Percentiles rank a stretch among this genome's conserved stretches.
phyloP scores from a whole-genome alignment of 2,888 invertebrate species.

The Microplitis manilae region DNA sequence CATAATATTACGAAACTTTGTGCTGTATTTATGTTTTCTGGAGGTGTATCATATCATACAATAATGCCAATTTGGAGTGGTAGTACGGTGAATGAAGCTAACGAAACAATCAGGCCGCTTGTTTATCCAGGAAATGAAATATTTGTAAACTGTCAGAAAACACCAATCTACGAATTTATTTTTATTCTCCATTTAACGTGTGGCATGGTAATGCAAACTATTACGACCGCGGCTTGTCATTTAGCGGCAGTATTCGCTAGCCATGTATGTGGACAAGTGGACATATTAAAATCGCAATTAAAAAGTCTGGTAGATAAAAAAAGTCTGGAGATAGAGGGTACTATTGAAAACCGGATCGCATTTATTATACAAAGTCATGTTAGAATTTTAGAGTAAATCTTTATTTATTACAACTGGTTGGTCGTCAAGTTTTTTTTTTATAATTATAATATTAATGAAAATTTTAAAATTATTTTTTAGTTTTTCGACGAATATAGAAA shows the following conservation, averaged over 20 bases:
- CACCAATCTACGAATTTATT: constrained; percentile 55
- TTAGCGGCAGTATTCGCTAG: constrained; percentile 53
- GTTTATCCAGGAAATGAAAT: constrained; percentile 47
- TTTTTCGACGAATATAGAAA: constrained; percentile 58
- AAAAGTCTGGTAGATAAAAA: neutral
- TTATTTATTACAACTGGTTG: neutral
- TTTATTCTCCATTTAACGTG: constrained; percentile 48
- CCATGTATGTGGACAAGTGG: constrained; percentile 53
- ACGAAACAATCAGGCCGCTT: constrained; percentile 44
- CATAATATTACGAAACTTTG: constrained; percentile 50
- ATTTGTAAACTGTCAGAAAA: constrained; percentile 46
- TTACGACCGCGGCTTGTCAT: constrained; percentile 50
- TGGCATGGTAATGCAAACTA: constrained; percentile 43
- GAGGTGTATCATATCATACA: constrained; percentile 53
- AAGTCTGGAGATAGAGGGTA: neutral
- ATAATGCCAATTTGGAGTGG: constrained; percentile 50
- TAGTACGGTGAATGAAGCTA: constrained; percentile 34
- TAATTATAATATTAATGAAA: neutral
- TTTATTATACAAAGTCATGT: constrained; percentile 48
- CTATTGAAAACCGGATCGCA: constrained; percentile 45
- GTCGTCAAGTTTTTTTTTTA: constrained; percentile 15
- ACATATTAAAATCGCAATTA: neutral
- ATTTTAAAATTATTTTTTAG: constrained; percentile 46
- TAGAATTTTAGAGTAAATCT: constrained; percentile 54
- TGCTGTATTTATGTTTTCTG: constrained; percentile 55